Base-by-base conservation (phyloP, 2,113 vertebrate species). In the Montifringilla adamsi region DNA sequence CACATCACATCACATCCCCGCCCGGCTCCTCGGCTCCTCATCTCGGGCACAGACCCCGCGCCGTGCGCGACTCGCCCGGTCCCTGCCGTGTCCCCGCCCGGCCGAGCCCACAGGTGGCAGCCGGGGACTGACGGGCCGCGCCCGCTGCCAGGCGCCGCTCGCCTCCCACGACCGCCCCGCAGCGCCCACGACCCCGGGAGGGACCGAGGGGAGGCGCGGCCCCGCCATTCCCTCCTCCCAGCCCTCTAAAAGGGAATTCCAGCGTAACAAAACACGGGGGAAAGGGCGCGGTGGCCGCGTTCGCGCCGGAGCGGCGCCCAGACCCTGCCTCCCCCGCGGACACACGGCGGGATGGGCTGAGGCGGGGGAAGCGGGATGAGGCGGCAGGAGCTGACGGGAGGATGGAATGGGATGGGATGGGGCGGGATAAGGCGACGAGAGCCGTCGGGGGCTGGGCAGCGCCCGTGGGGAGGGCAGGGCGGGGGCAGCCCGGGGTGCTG, bases 51-150 rank as follows among this genome's bases (percentile, higher is more conserved):
- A 2, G 16, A 35, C 26, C 47, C 52, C 59, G 22, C 30, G 11
- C 33, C 21, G 11, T 30, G 24, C 6, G 30, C 19, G 3, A 3
- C 63, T 20, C 81, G 41, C 30, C 31, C 52, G 37, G 10, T 7
- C 10, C 22, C 30, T 11, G 3, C 10, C 21, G 30, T 2, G n/a
- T 55, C 21, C 46, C 66, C 68, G 7, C 80, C 64, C 31, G 50
- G 35, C 60, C 31, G 43, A 63, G 84, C 53, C 28, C 75, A 64
- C 88, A 91, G 91, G 90, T 91, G 94, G 91, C 84, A 31, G 85
- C 69, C 59, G 59, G 69, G 50, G 9, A 31, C 28, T 1, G 13
- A 7, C 27, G 1, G 26, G 49, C 23, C 44, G 17, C 12, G 28
- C 41, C 24, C 41, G 35, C 74, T 69, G 55, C 19, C 13, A 43